These are phyloP conservation scores for Sylvia borin DNA, from an alignment of 2,797 vertebrate genomes.

Conservation along the genomic window DNA sequence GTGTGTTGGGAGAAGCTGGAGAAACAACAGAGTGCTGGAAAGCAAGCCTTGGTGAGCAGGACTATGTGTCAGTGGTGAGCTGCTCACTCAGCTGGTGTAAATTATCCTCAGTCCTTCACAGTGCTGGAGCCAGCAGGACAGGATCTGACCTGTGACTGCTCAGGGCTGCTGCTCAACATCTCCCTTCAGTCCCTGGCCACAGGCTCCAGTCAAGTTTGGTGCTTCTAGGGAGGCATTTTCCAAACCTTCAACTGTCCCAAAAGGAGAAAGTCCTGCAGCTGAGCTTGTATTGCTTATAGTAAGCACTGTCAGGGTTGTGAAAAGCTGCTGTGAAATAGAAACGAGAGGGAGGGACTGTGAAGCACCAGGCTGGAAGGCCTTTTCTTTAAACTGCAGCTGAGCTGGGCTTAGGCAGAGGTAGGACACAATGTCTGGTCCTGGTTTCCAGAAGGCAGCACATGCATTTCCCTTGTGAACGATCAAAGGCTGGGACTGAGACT, in stretches of 20 bases:
- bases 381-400: slow-evolving; percentile 7
- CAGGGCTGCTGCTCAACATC: not conserved
- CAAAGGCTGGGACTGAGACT: slow-evolving; percentile 2
- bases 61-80: not conserved
- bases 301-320: not conserved
- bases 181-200: not conserved
- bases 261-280: not conserved
- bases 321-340: slow-evolving; percentile 23
- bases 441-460: not conserved
- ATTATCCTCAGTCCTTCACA: not conserved
- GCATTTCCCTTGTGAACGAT: not conserved
- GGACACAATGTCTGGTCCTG: not conserved
- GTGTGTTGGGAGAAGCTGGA: not conserved
- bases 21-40: not conserved
- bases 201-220: not conserved
- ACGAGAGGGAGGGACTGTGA: not conserved
- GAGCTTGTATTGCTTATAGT: not conserved
- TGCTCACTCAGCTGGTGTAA: not conserved
- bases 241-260: not conserved
- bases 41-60: not conserved
- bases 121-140: not conserved
- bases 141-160: not conserved
- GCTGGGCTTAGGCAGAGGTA: slow-evolving; percentile 2
- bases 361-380: not conserved
- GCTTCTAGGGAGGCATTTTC: not conserved